Evolutionary conservation across 2,888 invertebrate species (phyloP).

Genomic region (Drosophila borealis): DNA sequence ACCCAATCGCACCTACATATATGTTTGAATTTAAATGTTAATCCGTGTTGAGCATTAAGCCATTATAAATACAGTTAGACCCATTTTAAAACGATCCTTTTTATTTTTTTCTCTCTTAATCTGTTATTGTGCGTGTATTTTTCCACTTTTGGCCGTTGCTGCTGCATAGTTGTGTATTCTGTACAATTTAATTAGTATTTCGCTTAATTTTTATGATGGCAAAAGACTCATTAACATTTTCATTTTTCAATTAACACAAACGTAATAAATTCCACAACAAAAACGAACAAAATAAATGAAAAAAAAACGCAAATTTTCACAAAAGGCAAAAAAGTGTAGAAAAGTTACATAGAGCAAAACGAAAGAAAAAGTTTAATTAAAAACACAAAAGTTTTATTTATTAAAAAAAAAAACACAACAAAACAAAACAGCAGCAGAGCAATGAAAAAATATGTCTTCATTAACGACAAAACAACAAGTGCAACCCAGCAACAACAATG

Average conservation of each 20-base stretch:
- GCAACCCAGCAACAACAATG: constrained; percentile 59
- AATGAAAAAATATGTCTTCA: constrained; percentile 80
- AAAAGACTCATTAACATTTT: constrained; percentile 79
- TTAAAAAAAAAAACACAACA: constrained; percentile 51
- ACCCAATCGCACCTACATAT: neutral
- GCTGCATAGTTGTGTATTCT: constrained; percentile 28
- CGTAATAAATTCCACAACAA: constrained; percentile 74
- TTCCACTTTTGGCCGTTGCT: constrained; percentile 6
- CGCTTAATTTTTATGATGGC: constrained; percentile 72
- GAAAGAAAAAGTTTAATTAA: constrained; percentile 78
- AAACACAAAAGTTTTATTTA: constrained; percentile 78
- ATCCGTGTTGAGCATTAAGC: neutral
- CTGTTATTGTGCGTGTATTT: constrained; percentile 2
- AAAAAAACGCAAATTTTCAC: constrained; percentile 53
- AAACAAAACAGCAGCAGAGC: constrained; percentile 34
- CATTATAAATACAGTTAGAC: neutral
- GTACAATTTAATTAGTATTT: constrained; percentile 77
- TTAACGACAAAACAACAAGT: constrained; percentile 69
- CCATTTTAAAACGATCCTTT: neutral
- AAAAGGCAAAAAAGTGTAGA: constrained; percentile 61
- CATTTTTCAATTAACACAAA: constrained; percentile 82
- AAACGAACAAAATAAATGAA: constrained; percentile 19
- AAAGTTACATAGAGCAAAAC: constrained; percentile 44
- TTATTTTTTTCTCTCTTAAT: constrained; percentile 10
- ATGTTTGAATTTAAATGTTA: neutral